Conservation (phyloP, 2,113 vertebrate species). For the Sminthopsis crassicaudata region DNA sequence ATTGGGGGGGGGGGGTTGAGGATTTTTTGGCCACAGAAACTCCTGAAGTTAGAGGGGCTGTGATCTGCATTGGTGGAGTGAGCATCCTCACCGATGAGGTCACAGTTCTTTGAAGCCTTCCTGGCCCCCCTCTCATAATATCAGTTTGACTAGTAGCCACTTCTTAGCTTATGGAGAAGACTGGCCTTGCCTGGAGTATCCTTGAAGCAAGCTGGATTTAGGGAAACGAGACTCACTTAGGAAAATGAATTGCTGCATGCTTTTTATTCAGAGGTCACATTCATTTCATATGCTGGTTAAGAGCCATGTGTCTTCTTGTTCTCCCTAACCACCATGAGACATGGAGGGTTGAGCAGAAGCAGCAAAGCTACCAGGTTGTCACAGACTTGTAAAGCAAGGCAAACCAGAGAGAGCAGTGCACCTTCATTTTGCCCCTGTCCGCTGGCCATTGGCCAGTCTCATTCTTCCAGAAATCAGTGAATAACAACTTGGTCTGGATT, state of each 20-base stretch:
- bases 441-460: not conserved
- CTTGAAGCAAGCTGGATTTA: not conserved
- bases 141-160: not conserved
- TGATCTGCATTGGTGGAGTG: not conserved
- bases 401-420: not conserved
- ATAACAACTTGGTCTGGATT: not conserved
- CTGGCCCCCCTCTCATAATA: not conserved
- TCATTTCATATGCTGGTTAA: not conserved
- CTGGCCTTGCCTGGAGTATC: not conserved
- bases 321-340: not conserved
- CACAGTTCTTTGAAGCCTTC: not conserved
- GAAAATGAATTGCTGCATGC: not conserved
- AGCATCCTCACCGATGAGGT: not conserved
- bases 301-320: not conserved
- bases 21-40: not conserved
- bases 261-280: not conserved
- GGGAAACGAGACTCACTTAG: not conserved
- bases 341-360: not conserved
- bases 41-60: not conserved
- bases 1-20: not conserved
- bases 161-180: not conserved
- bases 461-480: not conserved
- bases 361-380: not conserved
- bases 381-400: not conserved
- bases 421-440: not conserved